phyloP scores from a whole-genome alignment of 2,888 invertebrate species.

The Caenorhabditis sp. region DNA sequence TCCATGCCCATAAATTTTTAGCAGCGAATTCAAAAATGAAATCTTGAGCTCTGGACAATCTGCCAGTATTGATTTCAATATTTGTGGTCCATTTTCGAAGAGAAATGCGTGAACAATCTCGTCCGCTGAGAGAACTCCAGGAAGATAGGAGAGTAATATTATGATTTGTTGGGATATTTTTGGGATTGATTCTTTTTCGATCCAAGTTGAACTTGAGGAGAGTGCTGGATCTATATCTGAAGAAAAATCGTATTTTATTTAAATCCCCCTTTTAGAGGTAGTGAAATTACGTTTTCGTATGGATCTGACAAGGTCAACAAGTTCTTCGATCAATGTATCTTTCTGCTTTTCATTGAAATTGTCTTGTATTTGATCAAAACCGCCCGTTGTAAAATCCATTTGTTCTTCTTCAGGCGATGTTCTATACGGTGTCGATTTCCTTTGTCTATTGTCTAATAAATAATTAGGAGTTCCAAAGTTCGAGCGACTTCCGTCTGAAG shows the following conservation, averaged over 20 bases:
- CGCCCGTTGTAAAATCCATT: not conserved
- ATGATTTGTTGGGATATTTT: slow-evolving; percentile 13
- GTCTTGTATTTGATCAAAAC: not conserved
- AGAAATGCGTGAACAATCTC: slow-evolving; percentile 21
- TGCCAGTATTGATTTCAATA: slow-evolving; percentile 9
- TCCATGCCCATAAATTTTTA: slow-evolving; percentile 5
- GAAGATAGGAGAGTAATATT: slow-evolving; percentile 19
- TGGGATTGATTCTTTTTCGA: slow-evolving; percentile 10
- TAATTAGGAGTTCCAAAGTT: not conserved
- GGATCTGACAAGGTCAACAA: slow-evolving; percentile 18
- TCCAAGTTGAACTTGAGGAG: slow-evolving; percentile 15
- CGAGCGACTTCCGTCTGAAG: not conserved
- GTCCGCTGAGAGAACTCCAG: slow-evolving; percentile 11
- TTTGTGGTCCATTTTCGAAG: slow-evolving; percentile 17
- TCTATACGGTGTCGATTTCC: not conserved
- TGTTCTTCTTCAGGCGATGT: not conserved
- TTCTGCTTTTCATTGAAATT: slow-evolving; percentile 9
- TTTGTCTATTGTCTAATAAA: not conserved
- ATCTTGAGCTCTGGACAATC: slow-evolving; percentile 22
- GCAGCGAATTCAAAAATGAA: slow-evolving; percentile 11
- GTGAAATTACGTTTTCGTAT: slow-evolving; percentile 19
- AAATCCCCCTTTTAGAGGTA: too few relatives aligned
- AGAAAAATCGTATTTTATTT: not conserved
- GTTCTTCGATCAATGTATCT: slow-evolving; percentile 20
- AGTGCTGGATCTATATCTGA: slow-evolving; percentile 25